Evolutionary conservation across 2,888 invertebrate species (phyloP), one percentile per base, ranked within the genome.

Genomic region (Caenorhabditis sinica): DNA sequence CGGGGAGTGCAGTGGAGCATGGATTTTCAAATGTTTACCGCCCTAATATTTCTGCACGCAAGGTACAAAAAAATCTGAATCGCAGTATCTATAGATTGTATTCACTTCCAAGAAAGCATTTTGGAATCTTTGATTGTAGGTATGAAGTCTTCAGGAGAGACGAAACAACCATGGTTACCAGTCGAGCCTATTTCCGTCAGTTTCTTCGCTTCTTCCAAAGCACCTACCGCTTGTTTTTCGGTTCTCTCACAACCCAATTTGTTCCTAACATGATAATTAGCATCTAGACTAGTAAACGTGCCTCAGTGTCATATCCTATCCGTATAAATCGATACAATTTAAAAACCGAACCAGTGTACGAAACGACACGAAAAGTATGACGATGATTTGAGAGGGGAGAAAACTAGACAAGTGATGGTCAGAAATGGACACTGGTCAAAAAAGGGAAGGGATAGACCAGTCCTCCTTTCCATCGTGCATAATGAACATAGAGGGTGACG

Each of bases 371-470:
- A 76, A 76, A 66, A 69, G 69, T 76, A 77, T 77, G 71, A 77
- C 51, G 71, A 77, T 56, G 69, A 77, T 69, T 61, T 71, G 51
- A 66, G 30, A 40, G 49, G 23, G 25, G 51, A 45, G 49, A 71
- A 72, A 72, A 80, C 72, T 80, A 66, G 80, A 72, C 72, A 71
- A 65, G 63, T 56, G 76, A 75, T 58, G 69, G 69, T 69, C 80
- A 79, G 80, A 72, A 80, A 80, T 80, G 80, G 80, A 80, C 80
- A 80, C 65, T 80, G 80, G 80, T 72, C 58, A 80, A 72, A 72
- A 80, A 72, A 72, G 53, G 25, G 51, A 69, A 51, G 71, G 65
- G 71, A 71, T 30, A 66, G 80, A 72, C 72, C 71, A 80, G 72
- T 80, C 79, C 33, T 69, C 20, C 49, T 2, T 43, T 69, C 40